Conservation (phyloP, 1,140 invertebrate species). For the Zophobas atratus region DNA sequence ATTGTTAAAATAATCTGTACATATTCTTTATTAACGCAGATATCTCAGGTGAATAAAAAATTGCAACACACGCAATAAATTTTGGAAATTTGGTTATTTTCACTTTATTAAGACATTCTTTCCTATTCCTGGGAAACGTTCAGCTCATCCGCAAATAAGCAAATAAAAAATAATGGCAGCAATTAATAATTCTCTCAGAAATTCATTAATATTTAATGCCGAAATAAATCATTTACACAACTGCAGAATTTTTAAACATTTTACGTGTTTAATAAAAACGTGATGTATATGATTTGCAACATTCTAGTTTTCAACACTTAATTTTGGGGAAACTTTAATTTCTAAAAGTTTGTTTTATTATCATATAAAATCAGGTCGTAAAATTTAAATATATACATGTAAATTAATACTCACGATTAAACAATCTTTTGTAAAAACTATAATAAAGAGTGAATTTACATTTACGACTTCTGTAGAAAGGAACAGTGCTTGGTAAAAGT, state of each 20-base stretch:
- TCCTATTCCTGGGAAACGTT: neutral
- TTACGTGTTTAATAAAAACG: neutral
- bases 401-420: no score
- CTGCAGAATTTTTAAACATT: constrained; percentile 4
- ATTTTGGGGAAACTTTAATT: neutral
- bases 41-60: neutral
- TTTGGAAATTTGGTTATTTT: constrained; percentile 13
- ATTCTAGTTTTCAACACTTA: constrained; percentile 10
- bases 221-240: constrained; percentile 29
- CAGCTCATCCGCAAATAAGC: neutral
- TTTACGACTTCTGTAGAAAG: no score
- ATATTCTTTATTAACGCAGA: neutral
- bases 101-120: constrained; percentile 33
- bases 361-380: neutral
- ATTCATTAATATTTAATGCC: constrained; percentile 28
- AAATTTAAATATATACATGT: no score
- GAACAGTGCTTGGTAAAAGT: no score
- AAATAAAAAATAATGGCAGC: constrained; percentile 12
- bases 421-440: no score
- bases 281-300: constrained; percentile 13
- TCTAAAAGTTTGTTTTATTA: neutral
- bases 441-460: no score
- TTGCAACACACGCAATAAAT: neutral
- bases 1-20: no score
- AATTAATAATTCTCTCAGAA: constrained; percentile 20